Percentiles rank a stretch among this genome's conserved stretches.
Evolutionary conservation across 2,888 invertebrate species (phyloP).

Genomic region (Volucella zonaria): DNA sequence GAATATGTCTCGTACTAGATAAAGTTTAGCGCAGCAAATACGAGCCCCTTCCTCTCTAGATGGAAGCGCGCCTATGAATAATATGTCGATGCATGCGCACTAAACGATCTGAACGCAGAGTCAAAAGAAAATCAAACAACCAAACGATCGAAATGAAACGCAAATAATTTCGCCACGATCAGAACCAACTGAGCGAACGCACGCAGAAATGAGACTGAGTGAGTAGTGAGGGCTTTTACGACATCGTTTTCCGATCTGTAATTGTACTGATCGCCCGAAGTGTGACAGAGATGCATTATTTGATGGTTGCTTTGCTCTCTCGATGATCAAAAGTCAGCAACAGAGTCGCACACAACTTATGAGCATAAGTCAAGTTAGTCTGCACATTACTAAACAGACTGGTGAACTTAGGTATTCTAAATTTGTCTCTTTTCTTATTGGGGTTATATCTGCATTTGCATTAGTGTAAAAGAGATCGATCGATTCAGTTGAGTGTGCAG

Average conservation of each 20-base stretch:
- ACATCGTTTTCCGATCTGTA: slow-evolving; percentile 15
- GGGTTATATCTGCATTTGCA: neutral
- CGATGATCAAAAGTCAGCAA: no score
- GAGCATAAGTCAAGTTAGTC: slow-evolving; percentile 9
- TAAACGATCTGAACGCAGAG: slow-evolving; percentile 65
- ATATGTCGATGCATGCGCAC: slow-evolving; percentile 76
- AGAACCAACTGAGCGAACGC: slow-evolving; percentile 60
- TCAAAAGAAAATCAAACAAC: slow-evolving; percentile 58
- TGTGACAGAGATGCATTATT: slow-evolving; percentile 37
- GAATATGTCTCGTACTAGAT: neutral
- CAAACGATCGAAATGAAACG: slow-evolving; percentile 8
- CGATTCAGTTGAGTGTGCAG: slow-evolving; percentile 52
- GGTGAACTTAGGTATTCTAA: slow-evolving; percentile 12
- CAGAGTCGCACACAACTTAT: no score
- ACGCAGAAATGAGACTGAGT: slow-evolving; percentile 68
- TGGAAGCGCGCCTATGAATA: slow-evolving; percentile 82
- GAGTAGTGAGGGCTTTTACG: slow-evolving; percentile 30
- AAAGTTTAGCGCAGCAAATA: slow-evolving; percentile 56
- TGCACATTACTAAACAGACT: slow-evolving; percentile 25
- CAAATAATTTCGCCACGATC: slow-evolving; percentile 30
- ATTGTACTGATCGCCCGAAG: neutral
- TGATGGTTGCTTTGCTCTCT: slow-evolving; percentile 46
- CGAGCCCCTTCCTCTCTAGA: slow-evolving; percentile 79
- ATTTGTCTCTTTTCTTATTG: slow-evolving; percentile 28
- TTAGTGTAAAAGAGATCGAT: slow-evolving; percentile 27